Base-by-base conservation (phyloP, 2,888 invertebrate species). In the Leucoptera coffeella region DNA sequence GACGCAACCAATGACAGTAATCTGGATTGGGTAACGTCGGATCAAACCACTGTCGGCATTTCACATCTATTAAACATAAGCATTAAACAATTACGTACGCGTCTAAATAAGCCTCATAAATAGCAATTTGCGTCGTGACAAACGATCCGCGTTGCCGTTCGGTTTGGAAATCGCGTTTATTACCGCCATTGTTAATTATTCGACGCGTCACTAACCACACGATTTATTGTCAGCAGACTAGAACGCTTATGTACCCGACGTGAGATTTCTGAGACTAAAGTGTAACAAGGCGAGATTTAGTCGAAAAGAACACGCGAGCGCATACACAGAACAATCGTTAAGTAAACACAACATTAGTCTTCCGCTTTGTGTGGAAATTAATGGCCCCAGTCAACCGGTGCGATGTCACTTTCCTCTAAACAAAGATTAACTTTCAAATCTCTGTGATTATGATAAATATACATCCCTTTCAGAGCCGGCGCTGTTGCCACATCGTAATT, bases 81-180 rank as follows among this genome's bases (percentile, higher is more conserved):
- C n/a, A n/a, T n/a, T n/a, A n/a, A n/a, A n/a, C n/a, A n/a, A n/a
- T n/a, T n/a, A n/a, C n/a, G n/a, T n/a, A n/a, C n/a, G n/a, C n/a
- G n/a, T n/a, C n/a, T n/a, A n/a, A n/a, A 60, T 64, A 60, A 67
- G 64, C 62, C 53, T 59, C 58, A 58, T 64, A 61, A 62, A 62
- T 54, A 57, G 61, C 54, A 58, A 64, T 64, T 59, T 58, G 52
- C 50, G 50, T 58, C 54, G 58, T 60, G 67, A 64, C 62, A 62
- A 61, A 64, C 56, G 57, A 54, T 55, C 55, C 41, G 43, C 41
- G 45, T 42, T 45, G 50, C 47, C 45, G 52, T 51, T 53, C 41
- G 52, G 58, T 65, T 67, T 64, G 61, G 65, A 64, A 69, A 67
- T 62, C 59, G 59, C 58, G 52, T 56, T 56, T 61, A 59, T 60